These are phyloP conservation scores for Lepus oiostolus DNA, from an alignment of 2,797 vertebrate genomes.

Conservation along the genomic window DNA sequence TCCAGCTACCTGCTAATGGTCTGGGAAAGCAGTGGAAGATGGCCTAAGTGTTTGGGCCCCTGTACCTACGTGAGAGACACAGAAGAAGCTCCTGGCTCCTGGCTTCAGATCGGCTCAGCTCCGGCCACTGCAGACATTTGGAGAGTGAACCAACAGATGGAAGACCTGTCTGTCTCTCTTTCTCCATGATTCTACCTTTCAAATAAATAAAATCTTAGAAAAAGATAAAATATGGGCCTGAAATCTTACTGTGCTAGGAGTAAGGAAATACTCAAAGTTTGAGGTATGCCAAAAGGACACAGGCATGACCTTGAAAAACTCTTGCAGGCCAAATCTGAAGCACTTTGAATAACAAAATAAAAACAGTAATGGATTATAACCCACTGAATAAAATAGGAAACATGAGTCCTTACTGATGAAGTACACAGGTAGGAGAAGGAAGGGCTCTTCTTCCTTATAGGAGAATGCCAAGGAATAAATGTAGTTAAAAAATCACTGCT, in stretches of 20 bases:
- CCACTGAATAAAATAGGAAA: conserved; percentile 14
- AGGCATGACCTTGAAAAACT: background rate
- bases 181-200: too few species aligned
- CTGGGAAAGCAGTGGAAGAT: too few species aligned
- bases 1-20: too few species aligned
- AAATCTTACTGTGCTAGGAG: conserved; percentile 35
- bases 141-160: too few species aligned
- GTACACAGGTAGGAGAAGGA: background rate
- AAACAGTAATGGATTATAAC: conserved; percentile 11
- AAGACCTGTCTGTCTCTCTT: too few species aligned
- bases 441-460: background rate
- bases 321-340: background rate
- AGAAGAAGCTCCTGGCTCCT: too few species aligned
- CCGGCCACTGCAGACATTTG: too few species aligned
- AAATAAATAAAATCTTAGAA: too few species aligned
- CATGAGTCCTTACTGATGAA: background rate
- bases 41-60: too few species aligned
- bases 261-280: background rate
- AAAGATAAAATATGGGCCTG: background rate
- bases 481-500: background rate
- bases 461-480: background rate
- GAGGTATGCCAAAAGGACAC: background rate
- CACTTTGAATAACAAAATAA: background rate
- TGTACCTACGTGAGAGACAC: too few species aligned
- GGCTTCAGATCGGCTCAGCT: too few species aligned